These are phyloP conservation scores for Geophilus truncorum DNA, from an alignment of 2,888 invertebrate genomes.

Conservation along the genomic window DNA sequence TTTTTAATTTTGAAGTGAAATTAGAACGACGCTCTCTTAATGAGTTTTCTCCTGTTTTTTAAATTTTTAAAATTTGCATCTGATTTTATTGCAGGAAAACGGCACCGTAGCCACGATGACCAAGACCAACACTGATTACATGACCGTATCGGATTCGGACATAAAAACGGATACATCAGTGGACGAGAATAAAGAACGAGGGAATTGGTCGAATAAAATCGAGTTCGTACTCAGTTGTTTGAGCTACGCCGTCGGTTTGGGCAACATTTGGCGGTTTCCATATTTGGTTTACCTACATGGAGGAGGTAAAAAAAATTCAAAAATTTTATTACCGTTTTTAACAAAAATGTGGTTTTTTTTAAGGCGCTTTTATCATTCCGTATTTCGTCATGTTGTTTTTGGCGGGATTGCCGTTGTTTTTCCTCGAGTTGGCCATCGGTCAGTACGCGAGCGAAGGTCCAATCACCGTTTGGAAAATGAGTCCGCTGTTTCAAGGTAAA, in stretches of 20 bases:
- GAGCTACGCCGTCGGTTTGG: conserved; percentile 59
- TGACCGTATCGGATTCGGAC: not conserved
- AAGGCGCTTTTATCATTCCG: conserved; percentile 53
- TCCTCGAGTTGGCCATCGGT: conserved; percentile 52
- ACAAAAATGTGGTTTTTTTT: too few species aligned
- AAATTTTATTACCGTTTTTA: not conserved
- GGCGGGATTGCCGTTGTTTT: conserved; percentile 52
- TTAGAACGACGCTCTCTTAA: too few species aligned
- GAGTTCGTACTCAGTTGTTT: conserved; percentile 59
- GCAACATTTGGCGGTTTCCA: conserved; percentile 63
- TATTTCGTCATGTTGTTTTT: conserved; percentile 51
- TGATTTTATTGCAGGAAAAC: not conserved
- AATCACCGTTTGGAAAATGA: conserved; percentile 53
- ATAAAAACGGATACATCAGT: not conserved
- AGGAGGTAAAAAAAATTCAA: conserved; percentile 42
- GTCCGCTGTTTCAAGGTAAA: conserved; percentile 53
- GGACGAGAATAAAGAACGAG: conserved; percentile 51
- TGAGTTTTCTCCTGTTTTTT: too few species aligned
- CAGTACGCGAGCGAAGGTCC: conserved; percentile 53
- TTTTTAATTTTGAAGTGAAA: not conserved
- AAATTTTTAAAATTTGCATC: not conserved
- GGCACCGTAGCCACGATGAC: not conserved
- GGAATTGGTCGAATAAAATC: conserved; percentile 52
- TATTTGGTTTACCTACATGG: conserved; percentile 54
- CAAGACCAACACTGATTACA: not conserved